Conservation (phyloP, 2,797 vertebrate genomes). For the Masticophis lateralis region DNA sequence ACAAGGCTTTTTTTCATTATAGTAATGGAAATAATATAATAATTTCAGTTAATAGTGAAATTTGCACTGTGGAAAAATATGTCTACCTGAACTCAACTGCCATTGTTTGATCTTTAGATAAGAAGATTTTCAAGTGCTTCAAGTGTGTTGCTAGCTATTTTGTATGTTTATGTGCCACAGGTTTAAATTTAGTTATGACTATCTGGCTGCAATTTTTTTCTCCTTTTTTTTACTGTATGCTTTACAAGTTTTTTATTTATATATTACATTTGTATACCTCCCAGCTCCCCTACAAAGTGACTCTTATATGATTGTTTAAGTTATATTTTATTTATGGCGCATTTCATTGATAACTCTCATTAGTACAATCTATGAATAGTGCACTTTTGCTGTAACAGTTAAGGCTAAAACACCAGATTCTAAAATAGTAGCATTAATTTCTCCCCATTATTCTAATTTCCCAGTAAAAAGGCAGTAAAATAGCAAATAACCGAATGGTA, state of each 20-base stretch:
- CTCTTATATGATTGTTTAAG: neutral
- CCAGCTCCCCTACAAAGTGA: neutral
- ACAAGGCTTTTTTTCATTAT: neutral
- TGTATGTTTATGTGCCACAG: neutral
- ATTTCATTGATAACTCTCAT: neutral
- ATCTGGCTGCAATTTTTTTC: no score
- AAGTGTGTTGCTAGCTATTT: neutral
- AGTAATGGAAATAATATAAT: no score
- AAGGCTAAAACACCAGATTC: neutral
- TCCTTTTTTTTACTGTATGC: neutral
- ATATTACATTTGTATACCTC: neutral
- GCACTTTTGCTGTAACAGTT: constrained; percentile 3
- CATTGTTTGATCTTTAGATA: neutral
- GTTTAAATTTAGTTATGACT: no score
- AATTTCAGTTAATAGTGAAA: neutral
- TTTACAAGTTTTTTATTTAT: neutral
- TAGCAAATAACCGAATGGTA: neutral
- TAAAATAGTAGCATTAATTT: constrained; percentile 9
- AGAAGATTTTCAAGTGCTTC: neutral
- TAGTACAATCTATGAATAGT: neutral
- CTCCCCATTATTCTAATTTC: neutral
- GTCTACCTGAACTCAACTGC: neutral
- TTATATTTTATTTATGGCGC: neutral
- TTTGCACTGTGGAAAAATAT: neutral
- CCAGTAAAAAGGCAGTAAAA: neutral